Conservation (phyloP, 2,113 vertebrate genomes). For the Chionis minor region DNA sequence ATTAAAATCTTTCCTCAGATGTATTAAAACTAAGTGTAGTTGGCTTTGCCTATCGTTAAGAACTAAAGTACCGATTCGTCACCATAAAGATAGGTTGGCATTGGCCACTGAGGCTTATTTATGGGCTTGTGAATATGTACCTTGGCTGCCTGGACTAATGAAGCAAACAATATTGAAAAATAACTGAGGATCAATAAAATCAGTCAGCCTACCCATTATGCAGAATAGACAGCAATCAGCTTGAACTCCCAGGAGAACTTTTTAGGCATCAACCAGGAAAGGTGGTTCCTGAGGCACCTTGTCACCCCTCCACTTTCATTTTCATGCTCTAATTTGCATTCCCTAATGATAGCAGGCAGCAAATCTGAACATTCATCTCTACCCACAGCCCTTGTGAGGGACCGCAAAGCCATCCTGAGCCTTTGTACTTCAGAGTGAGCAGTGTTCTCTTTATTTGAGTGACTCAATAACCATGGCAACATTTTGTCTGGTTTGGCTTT, state of each 20-base stretch:
- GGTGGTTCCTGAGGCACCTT: neutral
- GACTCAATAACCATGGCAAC: conserved; percentile 54
- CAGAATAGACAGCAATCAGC: conserved; percentile 19
- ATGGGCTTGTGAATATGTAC: neutral
- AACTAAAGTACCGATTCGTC: neutral
- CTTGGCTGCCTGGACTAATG: neutral
- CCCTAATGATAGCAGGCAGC: neutral
- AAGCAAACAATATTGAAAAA: neutral
- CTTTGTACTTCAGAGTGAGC: neutral
- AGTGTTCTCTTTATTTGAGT: conserved; percentile 13
- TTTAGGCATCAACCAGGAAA: neutral
- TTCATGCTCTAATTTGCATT: conserved; percentile 17
- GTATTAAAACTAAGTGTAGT: neutral
- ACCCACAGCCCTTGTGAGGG: neutral
- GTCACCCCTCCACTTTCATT: neutral
- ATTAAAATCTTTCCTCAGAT: neutral
- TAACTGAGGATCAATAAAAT: conserved; percentile 51
- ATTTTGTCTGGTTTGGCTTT: conserved; percentile 45
- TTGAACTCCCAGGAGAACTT: neutral
- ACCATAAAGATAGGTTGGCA: neutral
- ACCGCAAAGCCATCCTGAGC: conserved; percentile 16
- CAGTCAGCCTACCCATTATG: neutral
- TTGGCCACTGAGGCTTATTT: neutral
- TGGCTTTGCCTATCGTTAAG: neutral
- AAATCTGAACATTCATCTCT: neutral